Base-by-base conservation (phyloP, 2,113 vertebrate species). In the Oophaga pumilio region DNA sequence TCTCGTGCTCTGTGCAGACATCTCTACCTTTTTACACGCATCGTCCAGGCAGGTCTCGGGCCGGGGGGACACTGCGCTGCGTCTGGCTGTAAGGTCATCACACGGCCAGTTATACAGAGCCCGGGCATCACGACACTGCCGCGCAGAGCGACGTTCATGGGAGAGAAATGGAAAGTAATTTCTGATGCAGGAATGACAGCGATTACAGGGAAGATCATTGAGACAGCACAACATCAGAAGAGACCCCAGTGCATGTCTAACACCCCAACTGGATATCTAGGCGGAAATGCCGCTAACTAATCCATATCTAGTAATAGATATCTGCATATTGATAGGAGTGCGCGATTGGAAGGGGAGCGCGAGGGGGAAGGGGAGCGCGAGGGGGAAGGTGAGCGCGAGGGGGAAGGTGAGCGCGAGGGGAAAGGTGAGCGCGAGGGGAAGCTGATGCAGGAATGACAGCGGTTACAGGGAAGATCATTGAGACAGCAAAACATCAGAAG, bases 1-100 rank as follows among this genome's bases (percentile, higher is more conserved):
- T 89, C 91, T 79, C 91, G 93, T 94, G 95, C 95, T 96, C 94
- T 93, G 91, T 92, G 86, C 89, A 43, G 33, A 91, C 90, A 9
- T 18, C 52, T 95, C 97, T 98, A 98, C 97, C 97, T 98, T 97
- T 96, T 98, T 98, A 94, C 98, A 97, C 91, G 96, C 96, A 88
- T 98, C 97, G 93, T 98, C 97, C 95, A 96, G 95, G 95, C 96
- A 95, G 94, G 94, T 94, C 95, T 97, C 97, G 8, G 96, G 95
- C 92, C 97, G 95, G 92, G 94, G 95, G 89, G 97, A 95, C 89
- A 95, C 89, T 83, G 96, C 91, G 89, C 94, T 92, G 94, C 96
- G 94, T 95, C 96, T 97, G 95, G 95, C 92, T 91, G 96, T 94
- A 85, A 96, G 96, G 93, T 97, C 97, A 92, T 98, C 97, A 93